Evolutionary conservation across 1,140 invertebrate genomes (phyloP).

Genomic region (Diuraphis noxia): DNA sequence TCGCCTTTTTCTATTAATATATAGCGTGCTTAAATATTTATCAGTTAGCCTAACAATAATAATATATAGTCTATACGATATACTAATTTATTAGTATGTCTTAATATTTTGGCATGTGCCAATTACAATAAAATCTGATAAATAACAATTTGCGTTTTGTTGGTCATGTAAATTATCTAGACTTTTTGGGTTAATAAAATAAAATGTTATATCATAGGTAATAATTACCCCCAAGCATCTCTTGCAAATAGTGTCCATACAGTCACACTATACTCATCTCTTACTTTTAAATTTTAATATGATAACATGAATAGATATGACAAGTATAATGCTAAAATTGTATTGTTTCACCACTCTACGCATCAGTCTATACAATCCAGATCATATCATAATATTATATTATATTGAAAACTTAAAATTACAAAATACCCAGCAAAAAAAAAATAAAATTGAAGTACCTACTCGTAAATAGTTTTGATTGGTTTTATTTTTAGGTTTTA

Average conservation of each 20-base stretch:
- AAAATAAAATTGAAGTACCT: neutral
- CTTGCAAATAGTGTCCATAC: neutral
- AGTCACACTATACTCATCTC: no score
- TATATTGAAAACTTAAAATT: neutral
- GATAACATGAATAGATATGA: neutral
- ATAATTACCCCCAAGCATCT: neutral
- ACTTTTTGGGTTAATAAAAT: neutral
- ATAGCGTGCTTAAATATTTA: neutral
- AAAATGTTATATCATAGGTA: neutral
- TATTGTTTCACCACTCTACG: neutral
- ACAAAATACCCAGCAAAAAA: neutral
- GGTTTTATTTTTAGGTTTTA: neutral
- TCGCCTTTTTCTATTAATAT: neutral
- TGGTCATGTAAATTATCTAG: neutral
- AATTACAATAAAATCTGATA: no score
- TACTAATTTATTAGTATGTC: neutral
- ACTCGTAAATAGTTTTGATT: neutral
- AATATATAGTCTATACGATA: neutral
- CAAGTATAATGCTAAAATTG: neutral
- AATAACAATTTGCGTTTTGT: neutral
- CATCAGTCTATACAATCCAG: neutral
- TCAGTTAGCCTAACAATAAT: neutral
- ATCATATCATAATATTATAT: neutral
- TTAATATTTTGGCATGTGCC: neutral
- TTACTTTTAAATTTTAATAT: neutral